Percentiles rank a stretch among this genome's conserved stretches.
Evolutionary conservation across 2,888 invertebrate genomes (phyloP).

Genomic region (Tenthredo notha): DNA sequence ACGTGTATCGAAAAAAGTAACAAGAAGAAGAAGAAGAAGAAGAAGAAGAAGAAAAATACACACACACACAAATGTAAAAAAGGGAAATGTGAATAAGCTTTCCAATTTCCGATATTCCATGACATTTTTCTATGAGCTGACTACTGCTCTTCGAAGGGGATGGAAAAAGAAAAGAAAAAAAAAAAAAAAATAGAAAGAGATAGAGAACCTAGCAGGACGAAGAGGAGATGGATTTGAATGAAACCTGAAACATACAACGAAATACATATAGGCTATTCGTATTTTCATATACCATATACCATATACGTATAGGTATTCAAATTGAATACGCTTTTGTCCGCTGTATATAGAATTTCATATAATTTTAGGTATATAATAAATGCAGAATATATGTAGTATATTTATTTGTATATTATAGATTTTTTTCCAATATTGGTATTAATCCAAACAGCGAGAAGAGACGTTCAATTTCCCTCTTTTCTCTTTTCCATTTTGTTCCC

Average conservation of each 20-base stretch:
- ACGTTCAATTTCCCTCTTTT: not conserved
- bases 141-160: not conserved
- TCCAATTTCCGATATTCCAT: constrained; percentile 77
- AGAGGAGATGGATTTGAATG: constrained; percentile 69
- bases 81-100: constrained; percentile 76
- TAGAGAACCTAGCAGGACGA: not conserved
- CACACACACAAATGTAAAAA: too few relatives aligned
- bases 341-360: not conserved
- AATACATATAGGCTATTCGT: constrained; percentile 75
- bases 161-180: too few relatives aligned
- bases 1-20: constrained; percentile 68
- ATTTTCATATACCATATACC: not conserved
- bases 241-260: constrained; percentile 75
- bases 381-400: too few relatives aligned
- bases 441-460: not conserved
- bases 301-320: not conserved
- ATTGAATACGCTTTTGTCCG: constrained; percentile 9
- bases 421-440: not conserved
- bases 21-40: constrained; percentile 17
- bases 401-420: not conserved
- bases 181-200: not conserved
- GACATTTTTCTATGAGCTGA: constrained; percentile 75
- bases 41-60: not conserved
- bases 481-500: not conserved
- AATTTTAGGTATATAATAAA: not conserved